Percentiles rank a stretch among this genome's conserved stretches.
phyloP scores from a whole-genome alignment of 1,140 invertebrate species.

The Pogonognathellus flavescens region DNA sequence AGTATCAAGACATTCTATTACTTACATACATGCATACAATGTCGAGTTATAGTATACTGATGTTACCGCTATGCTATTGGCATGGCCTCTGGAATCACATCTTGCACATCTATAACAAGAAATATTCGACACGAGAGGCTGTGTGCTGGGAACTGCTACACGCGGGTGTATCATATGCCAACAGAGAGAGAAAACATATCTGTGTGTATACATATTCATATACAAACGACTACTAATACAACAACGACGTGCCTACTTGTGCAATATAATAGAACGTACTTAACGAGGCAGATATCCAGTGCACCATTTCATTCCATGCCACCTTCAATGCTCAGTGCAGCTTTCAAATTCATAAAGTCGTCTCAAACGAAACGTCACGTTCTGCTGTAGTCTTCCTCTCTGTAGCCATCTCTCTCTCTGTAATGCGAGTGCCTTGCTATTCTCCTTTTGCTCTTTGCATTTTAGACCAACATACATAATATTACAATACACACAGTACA shows the following conservation, averaged over 20 bases:
- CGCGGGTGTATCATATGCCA: background rate
- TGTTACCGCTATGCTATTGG: too few relatives aligned
- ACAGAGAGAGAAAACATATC: background rate
- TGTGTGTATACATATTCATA: background rate
- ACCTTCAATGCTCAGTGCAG: slow-evolving; percentile 35
- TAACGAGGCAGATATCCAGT: slow-evolving; percentile 14
- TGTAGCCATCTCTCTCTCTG: background rate
- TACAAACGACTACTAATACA: slow-evolving; percentile 15
- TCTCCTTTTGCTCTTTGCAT: slow-evolving; percentile 21
- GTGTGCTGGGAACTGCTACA: background rate
- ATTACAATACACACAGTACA: slow-evolving; percentile 35
- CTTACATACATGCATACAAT: too few relatives aligned
- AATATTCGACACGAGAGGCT: slow-evolving; percentile 3
- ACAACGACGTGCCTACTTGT: background rate
- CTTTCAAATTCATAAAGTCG: slow-evolving; percentile 49
- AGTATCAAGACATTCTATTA: too few relatives aligned
- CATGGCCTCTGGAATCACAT: background rate
- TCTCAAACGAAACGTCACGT: slow-evolving; percentile 38
- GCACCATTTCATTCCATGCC: slow-evolving; percentile 41
- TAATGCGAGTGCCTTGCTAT: background rate
- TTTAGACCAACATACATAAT: slow-evolving; percentile 8
- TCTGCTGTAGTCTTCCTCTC: slow-evolving; percentile 21
- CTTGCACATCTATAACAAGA: slow-evolving; percentile 42
- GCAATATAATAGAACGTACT: background rate
- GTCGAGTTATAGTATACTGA: too few relatives aligned